These are phyloP conservation scores for Tetragonisca angustula DNA, from an alignment of 2,888 invertebrate species.

Conservation along the genomic window DNA sequence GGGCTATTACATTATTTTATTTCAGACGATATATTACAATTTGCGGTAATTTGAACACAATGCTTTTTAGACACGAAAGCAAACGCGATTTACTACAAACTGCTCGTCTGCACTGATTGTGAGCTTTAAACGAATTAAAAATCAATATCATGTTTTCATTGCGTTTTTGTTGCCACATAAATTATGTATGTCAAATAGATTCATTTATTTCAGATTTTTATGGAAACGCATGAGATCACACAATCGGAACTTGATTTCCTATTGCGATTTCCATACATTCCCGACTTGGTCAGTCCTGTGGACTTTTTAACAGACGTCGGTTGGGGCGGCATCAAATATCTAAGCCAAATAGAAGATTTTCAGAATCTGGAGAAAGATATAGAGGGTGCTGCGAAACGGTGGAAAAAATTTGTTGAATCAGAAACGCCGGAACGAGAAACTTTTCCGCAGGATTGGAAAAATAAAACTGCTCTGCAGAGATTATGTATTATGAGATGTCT, in stretches of 20 bases:
- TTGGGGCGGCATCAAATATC: slow-evolving; percentile 93
- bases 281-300: slow-evolving; percentile 91
- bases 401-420: slow-evolving; percentile 96
- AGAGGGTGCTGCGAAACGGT: slow-evolving; percentile 95
- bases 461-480: slow-evolving; percentile 92
- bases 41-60: too few species aligned
- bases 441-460: slow-evolving; percentile 98
- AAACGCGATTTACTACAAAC: too few species aligned
- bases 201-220: slow-evolving; percentile 85
- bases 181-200: background rate
- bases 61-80: too few species aligned
- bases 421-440: slow-evolving; percentile 97
- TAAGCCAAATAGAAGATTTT: slow-evolving; percentile 91
- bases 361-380: slow-evolving; percentile 95
- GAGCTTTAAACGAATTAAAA: too few species aligned
- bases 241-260: slow-evolving; percentile 93
- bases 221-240: slow-evolving; percentile 89
- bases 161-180: too few species aligned
- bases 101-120: too few species aligned
- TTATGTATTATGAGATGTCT: slow-evolving; percentile 96
- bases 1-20: too few species aligned
- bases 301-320: slow-evolving; percentile 91
- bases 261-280: slow-evolving; percentile 92
- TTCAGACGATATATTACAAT: too few species aligned
- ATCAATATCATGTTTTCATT: background rate